phyloP scores from a whole-genome alignment of 2,888 invertebrate species.

The Gastracanthus pulcherrimus region DNA sequence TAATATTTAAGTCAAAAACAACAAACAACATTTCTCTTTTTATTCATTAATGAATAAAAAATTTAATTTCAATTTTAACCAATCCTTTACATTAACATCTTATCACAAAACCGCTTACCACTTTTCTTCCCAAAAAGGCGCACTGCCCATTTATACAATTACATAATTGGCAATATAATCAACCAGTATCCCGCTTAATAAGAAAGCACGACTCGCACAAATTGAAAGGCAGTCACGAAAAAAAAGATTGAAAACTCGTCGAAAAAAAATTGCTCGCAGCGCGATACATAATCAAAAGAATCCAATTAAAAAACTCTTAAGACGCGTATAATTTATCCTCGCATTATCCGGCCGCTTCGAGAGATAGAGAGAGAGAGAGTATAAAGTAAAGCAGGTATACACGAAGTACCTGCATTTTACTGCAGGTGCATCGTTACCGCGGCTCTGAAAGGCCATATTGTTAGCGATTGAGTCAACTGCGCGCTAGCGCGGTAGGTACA shows the following conservation, averaged over 20 bases:
- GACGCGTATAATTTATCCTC: constrained; percentile 10
- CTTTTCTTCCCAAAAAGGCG: too few species aligned
- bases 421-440: constrained; percentile 39
- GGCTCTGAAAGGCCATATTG: constrained; percentile 42
- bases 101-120: too few species aligned
- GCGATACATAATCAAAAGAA: neutral
- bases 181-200: too few species aligned
- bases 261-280: neutral
- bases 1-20: too few species aligned
- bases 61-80: too few species aligned
- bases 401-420: neutral
- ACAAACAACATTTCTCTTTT: too few species aligned
- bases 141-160: too few species aligned
- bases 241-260: neutral
- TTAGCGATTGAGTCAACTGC: constrained; percentile 38
- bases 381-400: neutral
- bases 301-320: constrained; percentile 24
- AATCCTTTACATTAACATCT: too few species aligned
- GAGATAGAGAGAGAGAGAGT: neutral
- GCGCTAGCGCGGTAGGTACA: constrained; percentile 8
- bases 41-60: too few species aligned
- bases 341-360: neutral
- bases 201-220: too few species aligned
- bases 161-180: too few species aligned
- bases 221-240: too few species aligned